Percentiles rank a stretch among this genome's conserved stretches.
These are phyloP conservation scores for Champsocephalus gunnari DNA, from an alignment of 2,797 vertebrate species.

Conservation along the genomic window DNA sequence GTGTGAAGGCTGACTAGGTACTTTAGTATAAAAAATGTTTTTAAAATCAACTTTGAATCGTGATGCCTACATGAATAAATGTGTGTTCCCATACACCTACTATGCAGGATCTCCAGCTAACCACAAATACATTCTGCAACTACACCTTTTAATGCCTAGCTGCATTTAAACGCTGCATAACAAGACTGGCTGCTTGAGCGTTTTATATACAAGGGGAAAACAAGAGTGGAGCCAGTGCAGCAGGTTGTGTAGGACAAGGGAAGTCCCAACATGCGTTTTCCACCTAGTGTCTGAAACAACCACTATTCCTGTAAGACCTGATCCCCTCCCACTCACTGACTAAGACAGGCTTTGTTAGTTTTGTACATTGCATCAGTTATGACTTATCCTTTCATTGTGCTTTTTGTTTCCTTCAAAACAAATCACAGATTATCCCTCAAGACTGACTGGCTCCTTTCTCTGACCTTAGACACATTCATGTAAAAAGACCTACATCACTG, in stretches of 20 bases:
- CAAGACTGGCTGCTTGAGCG: conserved; percentile 55
- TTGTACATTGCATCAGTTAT: conserved; percentile 77
- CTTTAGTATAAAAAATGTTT: no score
- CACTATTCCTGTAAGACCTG: conserved; percentile 83
- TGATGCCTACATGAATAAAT: no score
- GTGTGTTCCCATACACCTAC: no score
- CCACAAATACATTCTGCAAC: neutral
- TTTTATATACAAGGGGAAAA: conserved; percentile 33
- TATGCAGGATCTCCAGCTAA: neutral
- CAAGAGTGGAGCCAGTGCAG: conserved; percentile 69
- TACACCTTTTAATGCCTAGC: conserved; percentile 18
- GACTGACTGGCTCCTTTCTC: conserved; percentile 46
- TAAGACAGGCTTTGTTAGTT: conserved; percentile 77
- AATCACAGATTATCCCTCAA: conserved; percentile 65
- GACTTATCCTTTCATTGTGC: conserved; percentile 77
- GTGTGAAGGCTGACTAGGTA: no score
- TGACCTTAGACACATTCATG: conserved; percentile 10
- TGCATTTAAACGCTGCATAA: conserved; percentile 49
- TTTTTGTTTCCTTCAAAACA: conserved; percentile 68
- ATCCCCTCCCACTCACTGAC: conserved; percentile 77
- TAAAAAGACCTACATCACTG: conserved; percentile 1
- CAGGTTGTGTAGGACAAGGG: conserved; percentile 74
- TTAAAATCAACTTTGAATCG: no score
- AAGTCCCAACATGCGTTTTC: conserved; percentile 64
- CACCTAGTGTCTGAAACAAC: conserved; percentile 57